These are phyloP conservation scores for Capra hircus DNA, from an alignment of 2,113 vertebrate species.

Conservation along the genomic window DNA sequence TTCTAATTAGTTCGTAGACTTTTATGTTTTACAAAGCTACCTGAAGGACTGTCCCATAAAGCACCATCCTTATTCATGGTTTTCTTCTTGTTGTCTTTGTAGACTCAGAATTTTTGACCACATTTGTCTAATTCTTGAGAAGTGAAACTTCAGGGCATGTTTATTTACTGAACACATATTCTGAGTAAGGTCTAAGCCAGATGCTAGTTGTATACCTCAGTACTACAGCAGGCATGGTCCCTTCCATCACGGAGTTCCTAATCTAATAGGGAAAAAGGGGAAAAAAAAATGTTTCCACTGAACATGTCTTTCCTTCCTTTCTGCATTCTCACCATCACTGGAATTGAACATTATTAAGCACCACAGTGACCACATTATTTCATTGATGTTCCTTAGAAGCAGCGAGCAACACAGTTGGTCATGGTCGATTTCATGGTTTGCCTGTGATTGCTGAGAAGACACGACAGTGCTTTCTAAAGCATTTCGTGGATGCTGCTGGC, in stretches of 20 bases:
- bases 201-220: background rate
- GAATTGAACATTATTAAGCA: background rate
- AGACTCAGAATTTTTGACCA: background rate
- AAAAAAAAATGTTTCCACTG: background rate
- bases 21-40: background rate
- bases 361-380: background rate
- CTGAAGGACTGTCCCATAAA: background rate
- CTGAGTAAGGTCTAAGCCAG: background rate
- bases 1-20: background rate
- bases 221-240: background rate
- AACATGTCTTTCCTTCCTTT: constrained; percentile 10
- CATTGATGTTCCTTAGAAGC: background rate
- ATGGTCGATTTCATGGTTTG: constrained; percentile 11
- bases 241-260: background rate
- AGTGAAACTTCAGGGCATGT: background rate
- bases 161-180: background rate
- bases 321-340: constrained; percentile 8
- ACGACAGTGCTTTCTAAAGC: constrained; percentile 28
- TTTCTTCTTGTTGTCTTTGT: background rate
- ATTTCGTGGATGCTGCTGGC: background rate
- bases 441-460: background rate
- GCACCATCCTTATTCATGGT: background rate
- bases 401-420: background rate
- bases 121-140: background rate
- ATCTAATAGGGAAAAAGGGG: background rate